A percentile compares a stretch with the other conserved stretches of the same genome.
Evolutionary conservation across 2,888 invertebrate genomes (phyloP).

Genomic region (Apamea monoglypha): DNA sequence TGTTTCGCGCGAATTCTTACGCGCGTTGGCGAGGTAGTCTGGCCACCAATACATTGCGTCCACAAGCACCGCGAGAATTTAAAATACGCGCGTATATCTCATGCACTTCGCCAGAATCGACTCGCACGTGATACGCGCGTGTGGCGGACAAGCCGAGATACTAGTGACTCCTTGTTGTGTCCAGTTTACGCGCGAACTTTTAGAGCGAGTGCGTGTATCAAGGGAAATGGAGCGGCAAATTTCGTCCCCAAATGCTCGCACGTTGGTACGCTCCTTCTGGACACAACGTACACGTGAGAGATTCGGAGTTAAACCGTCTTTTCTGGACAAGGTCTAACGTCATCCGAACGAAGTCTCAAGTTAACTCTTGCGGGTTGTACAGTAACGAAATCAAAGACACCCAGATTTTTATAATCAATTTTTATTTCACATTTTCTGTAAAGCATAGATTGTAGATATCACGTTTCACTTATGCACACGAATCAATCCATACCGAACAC

Average conservation of each 20-base stretch:
- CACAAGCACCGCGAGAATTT: no score
- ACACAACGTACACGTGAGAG: no score
- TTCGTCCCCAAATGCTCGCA: no score
- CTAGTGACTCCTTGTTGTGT: not conserved
- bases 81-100: no score
- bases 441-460: slow-evolving; percentile 91
- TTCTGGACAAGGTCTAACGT: not conserved
- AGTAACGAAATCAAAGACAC: slow-evolving; percentile 39
- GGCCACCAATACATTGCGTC: no score
- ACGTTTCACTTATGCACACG: slow-evolving; percentile 90
- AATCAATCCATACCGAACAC: slow-evolving; percentile 88
- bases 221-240: not conserved
- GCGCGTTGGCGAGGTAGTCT: no score
- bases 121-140: no score
- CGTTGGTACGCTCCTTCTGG: no score
- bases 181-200: not conserved
- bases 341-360: not conserved
- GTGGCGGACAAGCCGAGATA: no score
- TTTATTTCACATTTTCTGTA: slow-evolving; percentile 90
- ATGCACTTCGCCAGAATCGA: no score
- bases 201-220: not conserved
- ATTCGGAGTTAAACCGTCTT: not conserved
- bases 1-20: not conserved
- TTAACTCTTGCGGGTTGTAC: not conserved
- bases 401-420: slow-evolving; percentile 83